phyloP scores from a whole-genome alignment of 2,888 invertebrate genomes.

The Ornithoptera alexandrae region DNA sequence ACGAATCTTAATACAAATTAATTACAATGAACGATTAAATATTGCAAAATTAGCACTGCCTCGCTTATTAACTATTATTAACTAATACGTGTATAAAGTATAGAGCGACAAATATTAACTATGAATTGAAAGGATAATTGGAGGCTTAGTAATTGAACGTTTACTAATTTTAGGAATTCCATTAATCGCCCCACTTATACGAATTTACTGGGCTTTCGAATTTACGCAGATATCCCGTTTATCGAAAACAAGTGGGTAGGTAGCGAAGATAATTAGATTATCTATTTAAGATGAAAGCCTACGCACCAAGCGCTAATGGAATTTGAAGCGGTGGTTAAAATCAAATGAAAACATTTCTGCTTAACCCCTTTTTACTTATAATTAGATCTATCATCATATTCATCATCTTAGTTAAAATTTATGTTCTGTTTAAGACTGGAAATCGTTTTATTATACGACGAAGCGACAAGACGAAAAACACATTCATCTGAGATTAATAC shows the following conservation, averaged over 20 bases:
- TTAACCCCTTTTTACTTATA: neutral
- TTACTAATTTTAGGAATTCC: conserved; percentile 25
- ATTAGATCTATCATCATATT: too few species aligned
- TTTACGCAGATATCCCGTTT: conserved; percentile 17
- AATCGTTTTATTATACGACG: too few species aligned
- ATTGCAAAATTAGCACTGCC: conserved; percentile 5
- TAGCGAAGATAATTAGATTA: conserved; percentile 27
- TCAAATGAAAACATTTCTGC: neutral
- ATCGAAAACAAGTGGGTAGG: conserved; percentile 23
- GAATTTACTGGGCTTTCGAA: conserved; percentile 27
- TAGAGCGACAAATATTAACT: conserved; percentile 12
- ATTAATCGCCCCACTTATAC: conserved; percentile 18
- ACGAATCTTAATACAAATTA: conserved; percentile 7
- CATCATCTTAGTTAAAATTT: too few species aligned
- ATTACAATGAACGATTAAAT: conserved; percentile 12
- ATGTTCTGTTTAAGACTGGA: too few species aligned
- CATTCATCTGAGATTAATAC: too few species aligned
- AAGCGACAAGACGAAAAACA: too few species aligned
- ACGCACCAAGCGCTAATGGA: conserved; percentile 7
- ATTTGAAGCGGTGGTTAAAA: conserved; percentile 25
- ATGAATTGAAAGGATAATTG: conserved; percentile 27
- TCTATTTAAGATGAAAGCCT: conserved; percentile 18
- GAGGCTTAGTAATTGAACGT: conserved; percentile 20
- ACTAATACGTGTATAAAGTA: conserved; percentile 7
- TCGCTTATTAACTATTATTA: conserved; percentile 18